Evolutionary conservation across 2,797 vertebrate genomes (phyloP).

Genomic region (Poecilia wingei): DNA sequence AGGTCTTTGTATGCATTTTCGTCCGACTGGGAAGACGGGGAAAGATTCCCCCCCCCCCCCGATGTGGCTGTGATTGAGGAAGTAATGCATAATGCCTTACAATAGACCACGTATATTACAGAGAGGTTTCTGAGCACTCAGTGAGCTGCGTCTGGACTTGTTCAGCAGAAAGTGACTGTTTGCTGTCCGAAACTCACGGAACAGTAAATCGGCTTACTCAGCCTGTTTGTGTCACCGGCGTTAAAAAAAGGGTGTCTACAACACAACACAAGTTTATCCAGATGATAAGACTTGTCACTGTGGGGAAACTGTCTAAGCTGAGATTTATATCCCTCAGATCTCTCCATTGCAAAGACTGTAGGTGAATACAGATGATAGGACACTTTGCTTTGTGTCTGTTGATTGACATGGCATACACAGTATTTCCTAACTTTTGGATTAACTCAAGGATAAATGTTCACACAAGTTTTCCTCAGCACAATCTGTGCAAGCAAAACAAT

Average conservation of each 20-base stretch:
- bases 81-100: constrained; percentile 24
- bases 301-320: background rate
- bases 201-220: constrained; percentile 59
- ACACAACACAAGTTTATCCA: background rate
- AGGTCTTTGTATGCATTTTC: background rate
- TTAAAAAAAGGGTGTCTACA: background rate
- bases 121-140: constrained; percentile 15
- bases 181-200: constrained; percentile 55
- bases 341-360: background rate
- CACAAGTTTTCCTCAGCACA: background rate
- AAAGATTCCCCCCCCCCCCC: background rate
- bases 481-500: background rate
- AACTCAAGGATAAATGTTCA: background rate
- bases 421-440: background rate
- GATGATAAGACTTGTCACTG: background rate
- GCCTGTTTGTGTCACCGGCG: constrained; percentile 44
- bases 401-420: background rate
- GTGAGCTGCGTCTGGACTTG: constrained; percentile 62
- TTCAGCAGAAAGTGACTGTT: constrained; percentile 57
- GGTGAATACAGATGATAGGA: no score
- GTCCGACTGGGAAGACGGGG: no score
- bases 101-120: constrained; percentile 33
- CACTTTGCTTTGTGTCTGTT: background rate
- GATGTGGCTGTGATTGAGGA: background rate
- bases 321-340: background rate